Evolutionary conservation across 2,888 invertebrate species (phyloP).

Genomic region (Polydrusus cervinus): DNA sequence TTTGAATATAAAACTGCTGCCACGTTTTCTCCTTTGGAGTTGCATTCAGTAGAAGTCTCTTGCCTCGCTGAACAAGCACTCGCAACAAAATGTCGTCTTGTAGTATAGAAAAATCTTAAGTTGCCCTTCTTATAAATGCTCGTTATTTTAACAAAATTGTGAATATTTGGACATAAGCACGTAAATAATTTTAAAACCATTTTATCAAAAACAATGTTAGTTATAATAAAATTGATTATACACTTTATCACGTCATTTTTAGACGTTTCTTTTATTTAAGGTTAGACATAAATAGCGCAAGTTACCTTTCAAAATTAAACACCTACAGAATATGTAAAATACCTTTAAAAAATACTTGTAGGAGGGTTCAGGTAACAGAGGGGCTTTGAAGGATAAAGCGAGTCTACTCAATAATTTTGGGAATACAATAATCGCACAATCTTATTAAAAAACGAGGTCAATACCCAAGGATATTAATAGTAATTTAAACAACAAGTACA

Average conservation of each 20-base stretch:
- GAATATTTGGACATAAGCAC: not conserved
- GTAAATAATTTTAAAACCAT: not conserved
- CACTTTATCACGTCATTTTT: not conserved
- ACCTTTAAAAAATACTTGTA: no score
- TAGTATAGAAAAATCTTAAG: not conserved
- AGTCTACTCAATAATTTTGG: no score
- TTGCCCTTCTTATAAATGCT: not conserved
- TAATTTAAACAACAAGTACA: no score
- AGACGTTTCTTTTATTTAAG: not conserved
- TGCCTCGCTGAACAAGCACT: not conserved
- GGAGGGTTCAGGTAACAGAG: no score
- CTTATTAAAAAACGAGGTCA: no score
- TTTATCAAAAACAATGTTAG: not conserved
- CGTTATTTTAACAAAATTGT: not conserved
- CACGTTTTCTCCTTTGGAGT: slow-evolving; percentile 75
- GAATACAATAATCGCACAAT: no score
- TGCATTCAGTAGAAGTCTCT: not conserved
- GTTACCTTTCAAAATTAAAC: no score
- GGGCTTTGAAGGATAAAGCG: no score
- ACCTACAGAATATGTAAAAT: no score
- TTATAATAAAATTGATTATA: not conserved
- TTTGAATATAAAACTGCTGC: slow-evolving; percentile 82
- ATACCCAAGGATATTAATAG: no score
- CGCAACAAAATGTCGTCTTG: not conserved
- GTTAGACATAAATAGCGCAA: no score